Percentiles rank a stretch among this genome's conserved stretches.
phyloP scores from a whole-genome alignment of 2,113 vertebrate genomes.

The Cyprinodon brontotheroides region DNA sequence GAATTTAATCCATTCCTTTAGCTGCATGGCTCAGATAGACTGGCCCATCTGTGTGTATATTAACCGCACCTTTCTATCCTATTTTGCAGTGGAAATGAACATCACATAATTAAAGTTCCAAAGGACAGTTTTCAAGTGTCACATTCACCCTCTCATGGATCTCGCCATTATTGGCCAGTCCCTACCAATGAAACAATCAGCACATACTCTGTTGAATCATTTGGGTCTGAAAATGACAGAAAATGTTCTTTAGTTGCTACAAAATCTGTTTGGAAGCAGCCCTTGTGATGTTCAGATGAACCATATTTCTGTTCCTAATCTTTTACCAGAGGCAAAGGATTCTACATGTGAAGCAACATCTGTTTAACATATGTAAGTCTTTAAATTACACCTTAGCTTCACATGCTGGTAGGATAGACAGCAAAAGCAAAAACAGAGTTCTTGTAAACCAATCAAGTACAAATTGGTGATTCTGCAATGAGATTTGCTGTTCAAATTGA shows the following conservation, averaged over 20 bases:
- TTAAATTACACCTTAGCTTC: conserved; percentile 37
- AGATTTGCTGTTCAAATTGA: background rate
- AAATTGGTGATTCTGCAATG: background rate
- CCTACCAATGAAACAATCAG: conserved; percentile 17
- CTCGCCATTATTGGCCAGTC: conserved; percentile 26
- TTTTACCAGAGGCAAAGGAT: conserved; percentile 39
- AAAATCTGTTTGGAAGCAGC: conserved; percentile 49
- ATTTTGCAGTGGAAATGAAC: conserved; percentile 6
- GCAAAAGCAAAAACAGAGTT: background rate
- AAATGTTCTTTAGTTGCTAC: conserved; percentile 29
- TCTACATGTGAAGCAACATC: conserved; percentile 46
- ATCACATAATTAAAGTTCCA: background rate
- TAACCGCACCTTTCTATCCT: background rate
- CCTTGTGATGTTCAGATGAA: conserved; percentile 39
- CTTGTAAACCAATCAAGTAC: background rate
- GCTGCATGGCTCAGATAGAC: conserved; percentile 1
- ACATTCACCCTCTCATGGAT: conserved; percentile 22
- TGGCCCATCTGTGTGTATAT: conserved; percentile 13
- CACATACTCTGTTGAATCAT: conserved; percentile 56
- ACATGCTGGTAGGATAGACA: background rate
- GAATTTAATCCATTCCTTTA: conserved; percentile 34
- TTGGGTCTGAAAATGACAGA: conserved; percentile 24
- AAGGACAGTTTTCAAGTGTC: background rate
- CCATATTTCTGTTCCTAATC: conserved; percentile 39
- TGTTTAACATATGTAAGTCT: conserved; percentile 59